These are phyloP conservation scores for Eupleurogrammus muticus DNA, from an alignment of 2,797 vertebrate species.

Conservation along the genomic window DNA sequence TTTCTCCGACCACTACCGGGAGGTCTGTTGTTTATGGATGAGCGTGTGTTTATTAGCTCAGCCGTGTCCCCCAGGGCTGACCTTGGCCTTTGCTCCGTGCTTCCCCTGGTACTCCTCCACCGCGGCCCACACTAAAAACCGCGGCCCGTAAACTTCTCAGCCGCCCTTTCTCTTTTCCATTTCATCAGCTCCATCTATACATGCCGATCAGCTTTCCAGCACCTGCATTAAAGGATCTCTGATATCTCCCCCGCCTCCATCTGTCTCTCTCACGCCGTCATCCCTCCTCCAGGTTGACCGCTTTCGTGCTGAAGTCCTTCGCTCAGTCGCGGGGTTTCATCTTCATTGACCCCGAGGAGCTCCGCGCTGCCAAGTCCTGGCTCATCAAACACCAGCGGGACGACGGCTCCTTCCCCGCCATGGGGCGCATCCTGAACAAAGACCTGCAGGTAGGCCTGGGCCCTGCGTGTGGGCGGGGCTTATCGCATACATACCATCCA, in stretches of 20 bases:
- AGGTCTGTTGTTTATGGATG: slow-evolving; percentile 76
- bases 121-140: slow-evolving; percentile 56
- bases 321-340: slow-evolving; percentile 94
- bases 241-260: slow-evolving; percentile 5
- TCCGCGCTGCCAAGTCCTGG: slow-evolving; percentile 91
- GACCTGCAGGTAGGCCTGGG: slow-evolving; percentile 90
- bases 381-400: slow-evolving; percentile 91
- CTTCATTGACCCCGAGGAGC: slow-evolving; percentile 92
- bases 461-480: background rate
- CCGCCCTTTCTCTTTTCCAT: slow-evolving; percentile 50
- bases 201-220: slow-evolving; percentile 36
- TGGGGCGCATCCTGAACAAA: slow-evolving; percentile 95
- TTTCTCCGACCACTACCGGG: slow-evolving; percentile 49
- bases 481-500: background rate
- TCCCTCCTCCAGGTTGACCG: slow-evolving; percentile 88
- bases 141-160: slow-evolving; percentile 59
- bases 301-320: slow-evolving; percentile 95
- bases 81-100: slow-evolving; percentile 54
- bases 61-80: slow-evolving; percentile 55
- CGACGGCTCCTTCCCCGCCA: slow-evolving; percentile 92
- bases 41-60: slow-evolving; percentile 75
- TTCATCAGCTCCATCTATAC: slow-evolving; percentile 50
- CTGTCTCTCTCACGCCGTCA: background rate
- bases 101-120: slow-evolving; percentile 52
- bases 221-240: slow-evolving; percentile 46